These are phyloP conservation scores for Alosa sapidissima DNA, from an alignment of 2,797 vertebrate genomes.

Conservation along the genomic window DNA sequence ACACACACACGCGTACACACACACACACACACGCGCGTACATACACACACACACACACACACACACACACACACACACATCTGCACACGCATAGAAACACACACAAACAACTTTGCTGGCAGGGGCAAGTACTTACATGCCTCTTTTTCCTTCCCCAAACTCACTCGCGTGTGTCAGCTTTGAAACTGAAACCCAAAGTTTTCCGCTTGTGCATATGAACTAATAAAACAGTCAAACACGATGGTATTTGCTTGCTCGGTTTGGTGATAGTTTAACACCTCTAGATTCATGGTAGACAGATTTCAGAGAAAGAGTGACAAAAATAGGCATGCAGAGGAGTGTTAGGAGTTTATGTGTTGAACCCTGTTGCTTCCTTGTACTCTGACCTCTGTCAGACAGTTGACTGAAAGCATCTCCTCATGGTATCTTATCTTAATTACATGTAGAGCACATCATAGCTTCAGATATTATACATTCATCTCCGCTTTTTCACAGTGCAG, in stretches of 20 bases:
- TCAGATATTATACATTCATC: background rate
- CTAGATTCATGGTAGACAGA: background rate
- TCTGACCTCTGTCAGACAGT: background rate
- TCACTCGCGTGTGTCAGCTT: background rate
- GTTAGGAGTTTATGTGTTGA: background rate
- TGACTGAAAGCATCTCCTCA: background rate
- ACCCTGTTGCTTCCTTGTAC: background rate
- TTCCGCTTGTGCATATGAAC: background rate
- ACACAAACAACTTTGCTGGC: background rate
- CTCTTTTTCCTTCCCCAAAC: background rate
- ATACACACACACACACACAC: background rate
- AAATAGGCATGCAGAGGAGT: background rate
- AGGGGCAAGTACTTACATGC: constrained; percentile 7
- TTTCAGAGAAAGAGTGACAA: background rate
- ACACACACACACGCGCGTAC: background rate
- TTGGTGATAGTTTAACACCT: background rate
- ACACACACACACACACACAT: background rate
- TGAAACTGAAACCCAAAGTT: background rate
- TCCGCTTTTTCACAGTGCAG: background rate
- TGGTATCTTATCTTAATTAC: background rate
- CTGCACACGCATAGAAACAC: background rate
- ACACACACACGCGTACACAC: constrained; percentile 4
- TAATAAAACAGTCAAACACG: background rate
- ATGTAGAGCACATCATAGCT: background rate
- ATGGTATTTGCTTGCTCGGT: background rate